A percentile compares a stretch with the other conserved stretches of the same genome.
phyloP scores from a whole-genome alignment of 2,888 invertebrate genomes.

The Drosophila rellima region DNA sequence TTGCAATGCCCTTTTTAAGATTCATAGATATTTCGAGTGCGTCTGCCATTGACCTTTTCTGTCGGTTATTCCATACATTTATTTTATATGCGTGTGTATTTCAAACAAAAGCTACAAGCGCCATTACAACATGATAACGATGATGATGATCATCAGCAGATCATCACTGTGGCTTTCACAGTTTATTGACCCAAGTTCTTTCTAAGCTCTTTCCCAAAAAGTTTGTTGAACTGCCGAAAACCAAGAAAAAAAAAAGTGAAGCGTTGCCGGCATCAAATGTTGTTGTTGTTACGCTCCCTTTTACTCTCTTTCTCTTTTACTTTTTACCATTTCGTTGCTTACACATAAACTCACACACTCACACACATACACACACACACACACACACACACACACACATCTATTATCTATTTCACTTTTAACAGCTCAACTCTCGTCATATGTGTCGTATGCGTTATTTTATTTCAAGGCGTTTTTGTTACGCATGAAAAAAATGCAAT shows the following conservation, averaged over 20 bases:
- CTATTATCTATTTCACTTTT: conserved; percentile 70
- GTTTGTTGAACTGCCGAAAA: conserved; percentile 71
- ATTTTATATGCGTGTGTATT: conserved; percentile 59
- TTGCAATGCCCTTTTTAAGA: conserved; percentile 53
- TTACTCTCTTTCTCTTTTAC: conserved; percentile 60
- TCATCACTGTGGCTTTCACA: conserved; percentile 56
- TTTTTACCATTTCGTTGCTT: conserved; percentile 48
- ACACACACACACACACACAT: conserved; percentile 11
- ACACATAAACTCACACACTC: too few species aligned
- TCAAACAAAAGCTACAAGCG: conserved; percentile 60
- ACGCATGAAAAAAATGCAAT: neutral
- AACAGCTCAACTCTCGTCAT: conserved; percentile 38
- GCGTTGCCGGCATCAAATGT: conserved; percentile 37
- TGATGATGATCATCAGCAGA: conserved; percentile 38
- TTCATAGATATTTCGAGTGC: conserved; percentile 41
- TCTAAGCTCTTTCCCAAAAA: conserved; percentile 61
- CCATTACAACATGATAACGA: conserved; percentile 39
- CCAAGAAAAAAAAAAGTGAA: conserved; percentile 68
- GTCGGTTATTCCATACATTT: conserved; percentile 47
- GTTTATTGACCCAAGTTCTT: conserved; percentile 75
- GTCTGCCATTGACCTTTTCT: conserved; percentile 66
- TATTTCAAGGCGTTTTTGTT: conserved; percentile 45
- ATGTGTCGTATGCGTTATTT: conserved; percentile 72
- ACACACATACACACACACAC: conserved; percentile 8
- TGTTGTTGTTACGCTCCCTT: conserved; percentile 47